A percentile compares a stretch with the other conserved stretches of the same genome.
These are phyloP conservation scores for Capitulum mitella DNA, from an alignment of 2,888 invertebrate genomes.

Conservation along the genomic window DNA sequence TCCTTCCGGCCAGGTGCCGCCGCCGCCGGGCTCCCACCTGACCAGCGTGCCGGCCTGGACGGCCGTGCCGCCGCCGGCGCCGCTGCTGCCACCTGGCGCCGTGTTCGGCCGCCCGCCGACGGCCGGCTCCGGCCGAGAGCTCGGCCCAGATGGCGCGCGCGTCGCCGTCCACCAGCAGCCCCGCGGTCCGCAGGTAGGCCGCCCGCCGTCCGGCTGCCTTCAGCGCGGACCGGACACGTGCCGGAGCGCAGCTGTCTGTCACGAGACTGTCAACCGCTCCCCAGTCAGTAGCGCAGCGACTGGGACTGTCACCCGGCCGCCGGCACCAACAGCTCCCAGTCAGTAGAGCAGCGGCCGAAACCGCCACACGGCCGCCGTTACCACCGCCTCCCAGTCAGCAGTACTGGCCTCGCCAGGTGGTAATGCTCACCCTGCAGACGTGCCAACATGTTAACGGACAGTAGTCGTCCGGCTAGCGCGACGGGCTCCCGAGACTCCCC, in stretches of 20 bases:
- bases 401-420: too few species aligned
- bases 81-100: slow-evolving; percentile 3
- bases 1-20: not conserved
- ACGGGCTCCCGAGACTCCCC: too few species aligned
- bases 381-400: too few species aligned
- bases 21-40: slow-evolving; percentile 6
- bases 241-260: not conserved
- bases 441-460: too few species aligned
- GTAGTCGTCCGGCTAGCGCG: too few species aligned
- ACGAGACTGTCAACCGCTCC: not conserved
- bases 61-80: slow-evolving; percentile 3
- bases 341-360: too few species aligned
- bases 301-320: too few species aligned
- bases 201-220: not conserved
- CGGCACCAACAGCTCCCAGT: too few species aligned
- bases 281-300: not conserved
- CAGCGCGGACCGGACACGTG: not conserved
- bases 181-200: not conserved
- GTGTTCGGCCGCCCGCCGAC: not conserved
- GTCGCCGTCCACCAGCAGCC: not conserved
- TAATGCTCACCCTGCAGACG: too few species aligned
- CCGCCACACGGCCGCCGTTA: too few species aligned
- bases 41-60: not conserved
- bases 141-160: not conserved
- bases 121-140: not conserved